These are phyloP conservation scores for Hirundichthys speculiger DNA, from an alignment of 2,113 vertebrate species.

Conservation along the genomic window DNA sequence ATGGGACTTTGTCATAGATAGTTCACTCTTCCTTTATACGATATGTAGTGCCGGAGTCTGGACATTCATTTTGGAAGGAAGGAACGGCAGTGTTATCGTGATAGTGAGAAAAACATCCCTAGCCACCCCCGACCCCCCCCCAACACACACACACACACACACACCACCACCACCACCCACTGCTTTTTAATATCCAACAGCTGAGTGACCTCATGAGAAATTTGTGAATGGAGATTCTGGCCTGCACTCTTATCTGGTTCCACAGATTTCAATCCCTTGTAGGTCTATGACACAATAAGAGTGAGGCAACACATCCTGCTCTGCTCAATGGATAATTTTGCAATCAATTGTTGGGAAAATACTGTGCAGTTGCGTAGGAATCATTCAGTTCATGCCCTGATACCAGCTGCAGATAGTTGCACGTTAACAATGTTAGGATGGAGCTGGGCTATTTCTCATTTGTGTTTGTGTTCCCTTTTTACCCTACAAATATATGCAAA, in stretches of 20 bases:
- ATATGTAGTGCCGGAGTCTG: constrained; percentile 11
- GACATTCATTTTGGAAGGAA: constrained; percentile 51
- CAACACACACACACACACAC: too few species aligned
- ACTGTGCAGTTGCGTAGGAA: constrained; percentile 33
- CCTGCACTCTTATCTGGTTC: constrained; percentile 54
- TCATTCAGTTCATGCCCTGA: constrained; percentile 46
- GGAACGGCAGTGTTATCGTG: constrained; percentile 58
- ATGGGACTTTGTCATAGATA: constrained; percentile 22
- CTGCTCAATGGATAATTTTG: constrained; percentile 51
- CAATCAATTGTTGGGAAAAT: constrained; percentile 49
- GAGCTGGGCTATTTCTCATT: constrained; percentile 15
- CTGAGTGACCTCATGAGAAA: constrained; percentile 70
- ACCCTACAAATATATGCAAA: constrained; percentile 1
- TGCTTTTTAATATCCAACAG: constrained; percentile 66
- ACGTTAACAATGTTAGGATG: constrained; percentile 14
- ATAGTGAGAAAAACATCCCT: constrained; percentile 72
- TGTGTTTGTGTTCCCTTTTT: constrained; percentile 8
- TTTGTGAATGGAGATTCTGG: constrained; percentile 66
- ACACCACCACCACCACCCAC: constrained; percentile 2
- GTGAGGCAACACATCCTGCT: constrained; percentile 71
- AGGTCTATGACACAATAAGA: constrained; percentile 62
- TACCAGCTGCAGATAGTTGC: constrained; percentile 65
- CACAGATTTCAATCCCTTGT: constrained; percentile 47
- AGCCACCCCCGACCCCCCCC: not conserved
- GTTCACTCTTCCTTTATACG: constrained; percentile 49